Percentiles rank a stretch among this genome's conserved stretches.
These are phyloP conservation scores for Microplitis deprimator DNA, from an alignment of 2,888 invertebrate species.

Conservation along the genomic window DNA sequence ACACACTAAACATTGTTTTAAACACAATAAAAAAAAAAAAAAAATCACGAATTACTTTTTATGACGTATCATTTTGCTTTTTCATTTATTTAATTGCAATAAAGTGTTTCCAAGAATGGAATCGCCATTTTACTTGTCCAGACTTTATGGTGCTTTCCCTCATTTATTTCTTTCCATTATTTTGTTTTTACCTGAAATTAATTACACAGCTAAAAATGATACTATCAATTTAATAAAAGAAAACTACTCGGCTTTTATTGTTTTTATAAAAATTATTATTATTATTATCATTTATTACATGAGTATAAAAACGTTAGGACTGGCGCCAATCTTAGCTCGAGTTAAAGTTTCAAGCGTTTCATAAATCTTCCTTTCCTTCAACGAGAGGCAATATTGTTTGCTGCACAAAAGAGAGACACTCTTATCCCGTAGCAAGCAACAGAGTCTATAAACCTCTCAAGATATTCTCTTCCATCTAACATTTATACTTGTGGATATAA, in stretches of 20 bases:
- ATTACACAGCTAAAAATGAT: no score
- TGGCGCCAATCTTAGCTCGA: slow-evolving; percentile 34
- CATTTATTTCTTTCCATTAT: no score
- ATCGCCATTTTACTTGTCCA: slow-evolving; percentile 1
- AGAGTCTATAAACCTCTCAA: neutral
- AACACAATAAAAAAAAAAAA: neutral
- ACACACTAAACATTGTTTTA: neutral
- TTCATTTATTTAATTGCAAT: neutral
- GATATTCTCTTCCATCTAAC: neutral
- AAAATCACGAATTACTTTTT: neutral
- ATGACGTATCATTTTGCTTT: neutral
- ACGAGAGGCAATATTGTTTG: slow-evolving; percentile 40
- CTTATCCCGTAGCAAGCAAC: neutral
- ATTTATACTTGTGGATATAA: neutral
- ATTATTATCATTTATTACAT: slow-evolving; percentile 30
- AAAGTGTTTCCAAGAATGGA: neutral
- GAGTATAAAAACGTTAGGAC: slow-evolving; percentile 21
- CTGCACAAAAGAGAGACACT: slow-evolving; percentile 26
- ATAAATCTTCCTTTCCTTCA: slow-evolving; percentile 39
- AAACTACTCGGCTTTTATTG: neutral
- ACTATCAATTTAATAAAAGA: no score
- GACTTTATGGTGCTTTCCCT: neutral
- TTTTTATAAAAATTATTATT: neutral
- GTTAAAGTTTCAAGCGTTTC: slow-evolving; percentile 41
- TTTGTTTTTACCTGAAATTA: no score